Conservation (phyloP, 2,888 invertebrate genomes). For the Melieria omissa region DNA sequence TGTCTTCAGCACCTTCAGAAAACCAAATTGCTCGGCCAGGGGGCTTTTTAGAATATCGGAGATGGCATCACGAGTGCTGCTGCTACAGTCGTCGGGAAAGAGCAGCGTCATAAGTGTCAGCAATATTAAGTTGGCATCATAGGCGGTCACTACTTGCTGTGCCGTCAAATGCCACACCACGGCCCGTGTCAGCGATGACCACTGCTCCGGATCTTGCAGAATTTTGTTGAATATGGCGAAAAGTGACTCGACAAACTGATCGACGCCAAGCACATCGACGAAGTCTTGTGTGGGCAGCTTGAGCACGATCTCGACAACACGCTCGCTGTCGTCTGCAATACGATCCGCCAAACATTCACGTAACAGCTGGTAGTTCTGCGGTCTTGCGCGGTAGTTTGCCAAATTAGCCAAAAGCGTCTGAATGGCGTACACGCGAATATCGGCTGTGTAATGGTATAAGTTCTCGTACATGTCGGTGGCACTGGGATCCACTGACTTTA, state of each 20-base stretch:
- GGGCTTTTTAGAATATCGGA: slow-evolving; percentile 51
- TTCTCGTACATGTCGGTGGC: slow-evolving; percentile 74
- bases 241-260: slow-evolving; percentile 68
- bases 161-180: slow-evolving; percentile 69
- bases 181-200: slow-evolving; percentile 61
- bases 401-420: slow-evolving; percentile 72
- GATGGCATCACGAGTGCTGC: slow-evolving; percentile 38
- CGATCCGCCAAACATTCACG: slow-evolving; percentile 74
- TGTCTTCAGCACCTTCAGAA: slow-evolving; percentile 48
- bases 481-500: slow-evolving; percentile 70
- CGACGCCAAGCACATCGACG: slow-evolving; percentile 67
- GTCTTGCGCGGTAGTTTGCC: slow-evolving; percentile 65
- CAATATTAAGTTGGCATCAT: slow-evolving; percentile 59
- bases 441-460: slow-evolving; percentile 77
- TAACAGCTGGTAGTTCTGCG: slow-evolving; percentile 69
- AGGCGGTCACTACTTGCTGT: slow-evolving; percentile 63
- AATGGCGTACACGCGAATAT: slow-evolving; percentile 76
- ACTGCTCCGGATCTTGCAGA: slow-evolving; percentile 66
- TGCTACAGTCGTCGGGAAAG: slow-evolving; percentile 49
- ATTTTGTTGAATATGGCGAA: slow-evolving; percentile 69
- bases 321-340: slow-evolving; percentile 75
- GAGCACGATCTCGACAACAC: slow-evolving; percentile 72
- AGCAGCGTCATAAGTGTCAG: slow-evolving; percentile 58
- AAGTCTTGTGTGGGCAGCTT: slow-evolving; percentile 65
- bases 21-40: slow-evolving; percentile 48